Evolutionary conservation across 2,888 invertebrate species (phyloP).

Genomic region (Emmelina monodactyla): DNA sequence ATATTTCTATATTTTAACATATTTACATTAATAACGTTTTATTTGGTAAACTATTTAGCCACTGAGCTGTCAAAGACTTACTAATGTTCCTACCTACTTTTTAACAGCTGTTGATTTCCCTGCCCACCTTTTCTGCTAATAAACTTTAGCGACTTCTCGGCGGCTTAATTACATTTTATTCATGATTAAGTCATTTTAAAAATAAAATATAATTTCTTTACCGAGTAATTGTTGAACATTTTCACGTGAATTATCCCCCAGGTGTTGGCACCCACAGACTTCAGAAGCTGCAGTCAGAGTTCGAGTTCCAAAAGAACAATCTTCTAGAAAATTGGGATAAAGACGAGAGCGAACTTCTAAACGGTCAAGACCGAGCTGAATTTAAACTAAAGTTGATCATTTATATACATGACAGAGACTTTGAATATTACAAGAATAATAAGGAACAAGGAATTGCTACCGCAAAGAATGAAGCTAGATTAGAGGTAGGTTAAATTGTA

Average conservation of each 20-base stretch:
- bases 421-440: slow-evolving; percentile 28
- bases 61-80: too few species aligned
- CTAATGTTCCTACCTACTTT: too few species aligned
- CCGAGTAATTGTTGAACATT: too few species aligned
- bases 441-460: slow-evolving; percentile 37
- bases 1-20: too few species aligned
- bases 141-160: too few species aligned
- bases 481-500: slow-evolving; percentile 54
- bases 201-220: too few species aligned
- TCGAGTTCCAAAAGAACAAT: slow-evolving; percentile 61
- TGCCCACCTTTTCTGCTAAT: too few species aligned
- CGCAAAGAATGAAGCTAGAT: slow-evolving; percentile 41
- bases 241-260: slow-evolving; percentile 20
- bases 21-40: too few species aligned
- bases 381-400: slow-evolving; percentile 65
- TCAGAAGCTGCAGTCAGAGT: slow-evolving; percentile 60
- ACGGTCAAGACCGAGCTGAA: slow-evolving; percentile 60
- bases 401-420: slow-evolving; percentile 63
- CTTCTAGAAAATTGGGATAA: slow-evolving; percentile 61
- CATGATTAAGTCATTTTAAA: too few species aligned
- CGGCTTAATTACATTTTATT: too few species aligned
- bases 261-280: slow-evolving; percentile 66
- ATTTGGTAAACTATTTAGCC: too few species aligned
- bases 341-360: slow-evolving; percentile 59
- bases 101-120: too few species aligned